Percentiles rank a stretch among this genome's conserved stretches.
Conservation (phyloP, 2,888 invertebrate species). For the Mythimna albipuncta region DNA sequence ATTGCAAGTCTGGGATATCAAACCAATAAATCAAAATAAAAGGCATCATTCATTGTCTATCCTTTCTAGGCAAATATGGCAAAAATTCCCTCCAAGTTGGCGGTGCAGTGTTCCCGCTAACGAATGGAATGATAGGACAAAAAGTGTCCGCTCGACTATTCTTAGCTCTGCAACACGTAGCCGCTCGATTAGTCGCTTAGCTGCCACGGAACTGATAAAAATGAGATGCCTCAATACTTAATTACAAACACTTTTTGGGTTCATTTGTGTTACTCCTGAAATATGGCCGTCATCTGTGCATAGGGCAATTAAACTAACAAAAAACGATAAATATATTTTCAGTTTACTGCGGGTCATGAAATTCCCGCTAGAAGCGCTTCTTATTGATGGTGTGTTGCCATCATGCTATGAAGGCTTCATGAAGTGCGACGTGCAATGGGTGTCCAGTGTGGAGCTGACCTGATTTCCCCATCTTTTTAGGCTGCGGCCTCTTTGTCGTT, state of each 20-base stretch:
- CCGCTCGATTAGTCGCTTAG: constrained; percentile 76
- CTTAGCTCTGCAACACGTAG: constrained; percentile 74
- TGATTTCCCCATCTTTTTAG: no score
- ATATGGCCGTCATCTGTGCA: neutral
- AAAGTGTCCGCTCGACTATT: constrained; percentile 81
- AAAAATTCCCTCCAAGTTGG: constrained; percentile 63
- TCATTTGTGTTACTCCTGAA: no score
- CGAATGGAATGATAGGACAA: constrained; percentile 80
- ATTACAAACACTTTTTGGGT: no score
- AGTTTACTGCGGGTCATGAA: neutral
- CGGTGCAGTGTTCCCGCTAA: constrained; percentile 71
- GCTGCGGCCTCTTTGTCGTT: no score
- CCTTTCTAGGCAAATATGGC: constrained; percentile 65
- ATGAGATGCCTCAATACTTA: constrained; percentile 14
- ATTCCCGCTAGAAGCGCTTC: no score
- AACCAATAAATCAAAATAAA: constrained; percentile 45
- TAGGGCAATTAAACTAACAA: neutral
- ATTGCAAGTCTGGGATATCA: constrained; percentile 10
- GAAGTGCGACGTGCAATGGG: no score
- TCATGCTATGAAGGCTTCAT: no score
- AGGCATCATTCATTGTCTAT: constrained; percentile 54
- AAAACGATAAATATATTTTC: neutral
- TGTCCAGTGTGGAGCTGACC: no score
- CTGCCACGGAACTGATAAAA: constrained; percentile 52
- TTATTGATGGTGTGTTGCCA: no score